These are phyloP conservation scores for Enteromius paludinosus DNA, from an alignment of 2,797 vertebrate genomes.

Conservation along the genomic window DNA sequence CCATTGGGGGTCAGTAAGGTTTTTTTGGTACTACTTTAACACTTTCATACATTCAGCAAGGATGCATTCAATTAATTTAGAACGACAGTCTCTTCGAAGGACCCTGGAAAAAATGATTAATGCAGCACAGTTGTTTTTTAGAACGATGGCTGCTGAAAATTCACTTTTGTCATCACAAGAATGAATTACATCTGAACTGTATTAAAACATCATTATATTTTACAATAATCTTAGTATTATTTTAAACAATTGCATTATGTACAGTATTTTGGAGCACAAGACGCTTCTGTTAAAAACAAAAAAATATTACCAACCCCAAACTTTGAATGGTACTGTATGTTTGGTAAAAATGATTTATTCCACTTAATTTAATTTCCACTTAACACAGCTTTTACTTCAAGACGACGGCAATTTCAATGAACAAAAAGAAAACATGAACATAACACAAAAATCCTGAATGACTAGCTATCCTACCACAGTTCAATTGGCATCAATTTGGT, in stretches of 20 bases:
- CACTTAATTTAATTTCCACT: background rate
- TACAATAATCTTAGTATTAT: background rate
- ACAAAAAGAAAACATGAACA: background rate
- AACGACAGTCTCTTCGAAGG: background rate
- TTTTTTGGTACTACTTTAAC: too few relatives aligned
- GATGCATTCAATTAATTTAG: background rate
- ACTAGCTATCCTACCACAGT: background rate
- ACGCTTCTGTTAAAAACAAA: background rate
- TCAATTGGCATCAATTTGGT: background rate
- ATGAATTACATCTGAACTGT: background rate
- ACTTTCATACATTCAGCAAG: background rate
- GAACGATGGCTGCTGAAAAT: background rate
- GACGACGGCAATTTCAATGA: background rate
- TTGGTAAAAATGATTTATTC: background rate
- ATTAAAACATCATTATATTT: background rate
- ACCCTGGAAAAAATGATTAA: background rate
- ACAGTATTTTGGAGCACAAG: background rate
- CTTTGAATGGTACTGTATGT: background rate
- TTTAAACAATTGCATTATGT: background rate
- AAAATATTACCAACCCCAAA: background rate
- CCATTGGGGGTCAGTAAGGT: background rate
- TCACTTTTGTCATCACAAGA: background rate
- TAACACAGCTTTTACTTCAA: background rate
- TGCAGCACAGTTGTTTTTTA: background rate
- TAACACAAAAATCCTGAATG: background rate